Evolutionary conservation across 2,113 vertebrate species (phyloP).

Genomic region (Halichoerus grypus): DNA sequence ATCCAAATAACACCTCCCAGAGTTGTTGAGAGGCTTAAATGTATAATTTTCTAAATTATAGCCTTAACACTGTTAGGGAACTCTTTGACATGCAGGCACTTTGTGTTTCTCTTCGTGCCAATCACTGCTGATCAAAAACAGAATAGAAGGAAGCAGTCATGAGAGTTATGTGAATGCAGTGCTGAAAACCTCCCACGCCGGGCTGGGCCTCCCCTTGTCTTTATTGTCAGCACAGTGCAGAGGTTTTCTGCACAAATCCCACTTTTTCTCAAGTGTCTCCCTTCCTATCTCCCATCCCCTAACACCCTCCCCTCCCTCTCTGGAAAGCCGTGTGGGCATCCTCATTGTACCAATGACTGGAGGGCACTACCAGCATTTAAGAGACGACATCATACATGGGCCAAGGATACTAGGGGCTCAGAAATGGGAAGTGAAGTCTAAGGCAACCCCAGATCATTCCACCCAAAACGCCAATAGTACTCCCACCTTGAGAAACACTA

Average conservation of each 20-base stretch:
- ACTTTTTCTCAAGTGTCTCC: background rate
- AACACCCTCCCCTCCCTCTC: background rate
- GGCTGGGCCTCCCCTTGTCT: background rate
- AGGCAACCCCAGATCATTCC: background rate
- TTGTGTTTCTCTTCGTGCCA: background rate
- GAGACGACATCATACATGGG: background rate
- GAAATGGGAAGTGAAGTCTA: background rate
- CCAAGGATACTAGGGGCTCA: background rate
- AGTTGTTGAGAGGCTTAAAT: background rate
- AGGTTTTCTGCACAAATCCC: background rate
- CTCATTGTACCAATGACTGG: background rate
- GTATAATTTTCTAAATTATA: conserved; percentile 17
- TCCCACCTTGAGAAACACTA: background rate
- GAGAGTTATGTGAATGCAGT: too few relatives aligned
- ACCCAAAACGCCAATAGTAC: background rate
- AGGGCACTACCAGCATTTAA: background rate
- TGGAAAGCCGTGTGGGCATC: background rate
- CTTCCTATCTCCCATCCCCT: background rate
- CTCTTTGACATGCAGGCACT: conserved; percentile 7
- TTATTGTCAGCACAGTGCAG: background rate
- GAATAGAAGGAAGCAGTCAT: background rate
- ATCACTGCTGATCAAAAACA: background rate
- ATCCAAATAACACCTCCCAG: conserved; percentile 17
- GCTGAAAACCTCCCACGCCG: background rate
- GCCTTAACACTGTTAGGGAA: background rate